phyloP scores from a whole-genome alignment of 2,113 vertebrate species.

The Nesogale talazaci region DNA sequence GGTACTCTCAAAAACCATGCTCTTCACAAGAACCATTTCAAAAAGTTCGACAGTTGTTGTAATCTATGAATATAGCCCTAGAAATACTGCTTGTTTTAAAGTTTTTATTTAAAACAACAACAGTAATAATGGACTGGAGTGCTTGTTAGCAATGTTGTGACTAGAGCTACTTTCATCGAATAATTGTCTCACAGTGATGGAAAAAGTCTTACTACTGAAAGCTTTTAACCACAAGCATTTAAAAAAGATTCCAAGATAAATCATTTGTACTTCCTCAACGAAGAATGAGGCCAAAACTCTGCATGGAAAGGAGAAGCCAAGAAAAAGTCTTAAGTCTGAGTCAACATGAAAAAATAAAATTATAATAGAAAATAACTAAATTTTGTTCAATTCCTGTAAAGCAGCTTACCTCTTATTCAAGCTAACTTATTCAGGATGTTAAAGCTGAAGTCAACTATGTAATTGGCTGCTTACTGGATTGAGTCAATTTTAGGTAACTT shows the following conservation, averaged over 20 bases:
- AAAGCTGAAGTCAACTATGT: neutral
- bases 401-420: slow-evolving; percentile 11
- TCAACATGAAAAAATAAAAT: slow-evolving; percentile 50
- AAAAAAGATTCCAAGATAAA: slow-evolving; percentile 61
- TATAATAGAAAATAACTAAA: slow-evolving; percentile 26
- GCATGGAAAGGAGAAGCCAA: slow-evolving; percentile 22
- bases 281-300: slow-evolving; percentile 50
- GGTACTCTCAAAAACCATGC: too few relatives aligned
- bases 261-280: neutral
- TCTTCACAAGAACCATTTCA: too few relatives aligned
- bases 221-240: slow-evolving; percentile 64
- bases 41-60: neutral
- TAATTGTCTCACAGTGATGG: slow-evolving; percentile 19
- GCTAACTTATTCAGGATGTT: slow-evolving; percentile 8
- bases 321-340: slow-evolving; percentile 47
- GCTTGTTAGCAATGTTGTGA: neutral
- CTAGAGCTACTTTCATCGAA: neutral
- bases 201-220: slow-evolving; percentile 57
- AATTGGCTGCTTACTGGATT: neutral
- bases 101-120: too few relatives aligned
- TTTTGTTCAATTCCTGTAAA: slow-evolving; percentile 33
- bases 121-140: too few relatives aligned
- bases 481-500: too few relatives aligned
- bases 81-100: slow-evolving; percentile 49
- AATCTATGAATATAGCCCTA: neutral